Evolutionary conservation across 1,140 invertebrate genomes (phyloP), one percentile per base, ranked within the genome.

Genomic region (Probaryconus sp.): DNA sequence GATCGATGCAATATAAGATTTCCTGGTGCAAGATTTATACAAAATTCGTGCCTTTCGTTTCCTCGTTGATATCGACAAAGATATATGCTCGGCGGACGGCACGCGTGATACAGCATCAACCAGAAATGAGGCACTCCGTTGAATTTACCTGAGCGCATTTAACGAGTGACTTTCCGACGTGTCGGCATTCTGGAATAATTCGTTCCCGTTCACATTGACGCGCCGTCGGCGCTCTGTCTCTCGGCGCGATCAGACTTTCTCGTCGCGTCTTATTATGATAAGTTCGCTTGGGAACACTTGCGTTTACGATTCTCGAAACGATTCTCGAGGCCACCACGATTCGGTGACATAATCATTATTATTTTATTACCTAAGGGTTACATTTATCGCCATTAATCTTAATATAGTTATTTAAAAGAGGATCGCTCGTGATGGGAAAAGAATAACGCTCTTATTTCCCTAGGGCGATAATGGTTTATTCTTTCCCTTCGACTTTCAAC

Each of bases 261-360:
- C 81, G 78, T 78, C 81, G 76, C 80, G 77, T 81, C 80, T 76
- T 77, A 81, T 83, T 83, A 83, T 81, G 78, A 74, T 79, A 78
- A 82, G 76, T 77, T 75, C 24, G 40, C 63, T 74, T 61, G 40
- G 45, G 65, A 74, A 67, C 69, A 67, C 60, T 68, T 77, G 72
- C 69, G 69, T 72, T 77, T 70, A 79, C 79, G 35, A 77, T 76
- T 73, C 73, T 61, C 71, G 55, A 76, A 79, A 79, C 64, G 75
- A 65, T 63, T 72, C 79, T 53, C 45, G 67, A 68, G 79, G 78
- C 79, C 79, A 82, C 79, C 80, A 67, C 69, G 70, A 71, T 53
- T 42, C 72, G 35, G 40, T 68, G 71, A 74, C 64, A 74, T 68
- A 74, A 68, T 74, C 56, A 45, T 68, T 68, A 74, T 74, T 74